Conservation (phyloP, 2,888 invertebrate genomes). For the Zele albiditarsus region DNA sequence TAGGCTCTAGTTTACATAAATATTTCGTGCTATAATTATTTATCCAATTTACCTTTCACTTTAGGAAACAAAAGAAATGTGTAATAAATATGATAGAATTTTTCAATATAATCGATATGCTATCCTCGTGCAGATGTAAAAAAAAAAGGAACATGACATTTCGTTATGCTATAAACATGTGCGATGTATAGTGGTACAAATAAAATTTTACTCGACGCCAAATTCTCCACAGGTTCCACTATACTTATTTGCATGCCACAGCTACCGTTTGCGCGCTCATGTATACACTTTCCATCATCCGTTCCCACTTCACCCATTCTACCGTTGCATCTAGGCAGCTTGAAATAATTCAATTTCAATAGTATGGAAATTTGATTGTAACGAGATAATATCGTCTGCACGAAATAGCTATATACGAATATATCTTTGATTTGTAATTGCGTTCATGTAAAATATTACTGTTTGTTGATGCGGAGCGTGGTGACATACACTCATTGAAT, state of each 20-base stretch:
- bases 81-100: too few species aligned
- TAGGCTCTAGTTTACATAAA: too few species aligned
- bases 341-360: slow-evolving; percentile 67
- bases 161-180: not conserved
- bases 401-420: not conserved
- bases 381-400: slow-evolving; percentile 60
- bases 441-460: not conserved
- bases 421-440: not conserved
- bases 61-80: too few species aligned
- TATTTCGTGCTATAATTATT: too few species aligned
- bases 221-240: not conserved
- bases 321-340: slow-evolving; percentile 50
- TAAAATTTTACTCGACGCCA: not conserved
- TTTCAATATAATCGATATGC: too few species aligned
- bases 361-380: slow-evolving; percentile 63
- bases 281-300: slow-evolving; percentile 15
- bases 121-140: too few species aligned
- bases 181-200: not conserved
- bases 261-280: slow-evolving; percentile 23
- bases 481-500: too few species aligned
- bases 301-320: not conserved
- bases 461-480: not conserved
- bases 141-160: not conserved
- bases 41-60: too few species aligned
- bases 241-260: slow-evolving; percentile 59